Evolutionary conservation across 2,113 vertebrate species (phyloP).

Genomic region (Cynocephalus volans): DNA sequence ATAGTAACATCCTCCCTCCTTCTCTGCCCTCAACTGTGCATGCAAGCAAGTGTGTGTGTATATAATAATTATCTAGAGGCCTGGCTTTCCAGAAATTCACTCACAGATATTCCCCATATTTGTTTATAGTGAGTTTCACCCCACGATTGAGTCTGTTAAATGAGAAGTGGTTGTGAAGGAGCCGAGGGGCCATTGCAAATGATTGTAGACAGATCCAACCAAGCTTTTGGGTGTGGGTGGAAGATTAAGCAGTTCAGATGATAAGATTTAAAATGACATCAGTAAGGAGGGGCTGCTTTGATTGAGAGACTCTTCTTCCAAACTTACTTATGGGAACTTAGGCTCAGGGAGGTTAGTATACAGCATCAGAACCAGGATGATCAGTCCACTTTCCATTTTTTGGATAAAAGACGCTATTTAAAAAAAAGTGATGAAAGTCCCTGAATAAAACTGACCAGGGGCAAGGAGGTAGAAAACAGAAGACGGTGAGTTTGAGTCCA

Average conservation of each 20-base stretch:
- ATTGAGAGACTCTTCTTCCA: neutral
- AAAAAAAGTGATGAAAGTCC: neutral
- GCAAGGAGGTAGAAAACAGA: neutral
- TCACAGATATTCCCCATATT: neutral
- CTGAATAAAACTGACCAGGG: no score
- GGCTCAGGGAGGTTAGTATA: neutral
- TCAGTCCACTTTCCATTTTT: neutral
- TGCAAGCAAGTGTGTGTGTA: rapidly evolving
- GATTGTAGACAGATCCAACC: neutral
- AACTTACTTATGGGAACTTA: neutral
- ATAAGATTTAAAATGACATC: neutral
- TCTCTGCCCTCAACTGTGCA: rapidly evolving
- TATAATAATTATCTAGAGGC: neutral
- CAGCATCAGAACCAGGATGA: neutral
- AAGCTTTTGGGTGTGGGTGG: no score
- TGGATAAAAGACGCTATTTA: neutral
- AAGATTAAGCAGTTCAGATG: neutral
- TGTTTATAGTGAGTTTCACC: neutral
- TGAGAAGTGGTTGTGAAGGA: neutral
- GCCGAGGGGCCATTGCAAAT: rapidly evolving
- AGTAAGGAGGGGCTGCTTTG: neutral
- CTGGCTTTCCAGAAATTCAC: neutral
- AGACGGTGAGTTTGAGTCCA: no score
- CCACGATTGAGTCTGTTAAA: neutral
- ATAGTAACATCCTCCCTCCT: rapidly evolving